Evolutionary conservation across 2,888 invertebrate genomes (phyloP), one percentile per base, ranked within the genome.

Genomic region (Blastobasis adustella): DNA sequence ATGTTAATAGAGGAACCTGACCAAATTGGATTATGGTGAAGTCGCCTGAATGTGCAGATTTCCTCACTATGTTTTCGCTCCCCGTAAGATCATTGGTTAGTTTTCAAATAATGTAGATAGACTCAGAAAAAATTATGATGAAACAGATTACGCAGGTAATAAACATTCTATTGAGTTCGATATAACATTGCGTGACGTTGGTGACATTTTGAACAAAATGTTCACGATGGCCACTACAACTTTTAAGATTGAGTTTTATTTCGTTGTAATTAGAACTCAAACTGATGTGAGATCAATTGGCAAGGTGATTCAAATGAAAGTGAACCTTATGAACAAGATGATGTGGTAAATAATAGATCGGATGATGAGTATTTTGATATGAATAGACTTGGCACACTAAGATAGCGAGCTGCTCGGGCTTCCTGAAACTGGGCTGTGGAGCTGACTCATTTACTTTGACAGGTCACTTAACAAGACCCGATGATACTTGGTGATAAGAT

Each of bases 371-470:
- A 59, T 65, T 66, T 68, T 66, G 66, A 64, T 76, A 74, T 79
- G 76, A 83, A 82, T 83, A 83, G 83, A 82, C 54, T 79, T 82
- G 82, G 83, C 82, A 82, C 69, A 65, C 51, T 59, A 63, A 60
- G 58, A 63, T 69, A 63, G 66, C 68, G 69, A 69, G 67, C 75
- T 23, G 23, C 75, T 76, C 71, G 66, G 73, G 73, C 9, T 75
- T 76, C 67, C 73, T 74, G 70, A 68, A 70, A 73, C 59, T 62
- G 65, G 70, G 65, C 59, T 61, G 66, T 37, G 48, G 50, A 52
- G 53, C 64, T 80, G 79, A 81, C 55, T 81, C 81, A 79, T 61
- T 56, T 61, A 23, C 51, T 61, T 58, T 69, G 73, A 72, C 71
- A 71, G 67, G 65, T 72, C 70, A 65, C 69, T 63, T 75, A 72